Evolutionary conservation across 53 echinoderm and acorn worm genomes (phyloP), one percentile per base, ranked within the genome.

Genomic region (Antedon mediterranea): DNA sequence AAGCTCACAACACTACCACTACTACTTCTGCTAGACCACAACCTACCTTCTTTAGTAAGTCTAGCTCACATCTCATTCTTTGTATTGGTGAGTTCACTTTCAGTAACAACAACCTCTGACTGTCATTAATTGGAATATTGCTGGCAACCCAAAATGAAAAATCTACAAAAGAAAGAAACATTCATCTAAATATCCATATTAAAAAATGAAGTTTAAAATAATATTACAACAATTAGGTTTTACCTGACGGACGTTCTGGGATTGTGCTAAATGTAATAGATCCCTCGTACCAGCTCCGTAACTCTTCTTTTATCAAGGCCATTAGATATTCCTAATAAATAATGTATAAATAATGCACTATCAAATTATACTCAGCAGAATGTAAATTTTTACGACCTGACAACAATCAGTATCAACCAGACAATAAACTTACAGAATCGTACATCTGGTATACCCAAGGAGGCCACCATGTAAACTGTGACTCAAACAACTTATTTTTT

Each of bases 111-210:
- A 93, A 82, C 72, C 92, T 85, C 78, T 89, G 89, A 7, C 34
- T 74, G 73, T 97, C 92, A 41, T 88, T 85, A 44, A 97, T 43
- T 18, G 97, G 92, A 72, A 92, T 78, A 37, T 92, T 92, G 74
- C 88, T 89, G 0, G 97, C 97, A 31, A 97, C 92, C 97, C 97
- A 97, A 78, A 89, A 97, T 23, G 97, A 97, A 79, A 97, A 97
- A 82, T 87, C 97, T 97, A 80, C 3, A 18, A 79, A 30, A 27
- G 85, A 28, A 43, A n/a, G n/a, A n/a, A n/a, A n/a, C n/a, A n/a
- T n/a, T n/a, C n/a, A n/a, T n/a, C n/a, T n/a, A n/a, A n/a, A n/a
- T n/a, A n/a, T n/a, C n/a, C n/a, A n/a, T n/a, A n/a, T n/a, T n/a
- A n/a, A n/a, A n/a, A n/a, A n/a, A n/a, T n/a, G n/a, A n/a, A n/a